Percentiles rank a stretch among this genome's conserved stretches.
Conservation (phyloP, 2,113 vertebrate genomes). For the Rhodinocichla rosea region DNA sequence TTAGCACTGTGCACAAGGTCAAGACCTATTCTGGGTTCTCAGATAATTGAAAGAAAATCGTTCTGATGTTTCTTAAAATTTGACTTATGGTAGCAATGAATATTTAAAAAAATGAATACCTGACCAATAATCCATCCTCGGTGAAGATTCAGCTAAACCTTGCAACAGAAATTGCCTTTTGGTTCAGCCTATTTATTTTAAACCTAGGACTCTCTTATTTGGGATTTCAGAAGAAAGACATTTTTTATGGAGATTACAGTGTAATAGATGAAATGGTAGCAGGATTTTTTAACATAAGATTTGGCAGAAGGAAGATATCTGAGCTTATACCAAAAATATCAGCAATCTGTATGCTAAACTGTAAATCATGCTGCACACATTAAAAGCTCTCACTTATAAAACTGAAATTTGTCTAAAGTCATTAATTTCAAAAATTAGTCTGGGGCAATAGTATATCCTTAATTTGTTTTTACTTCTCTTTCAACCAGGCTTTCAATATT, state of each 20-base stretch:
- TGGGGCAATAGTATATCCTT: not conserved
- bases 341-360: not conserved
- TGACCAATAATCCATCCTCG: slow-evolving; percentile 34
- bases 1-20: not conserved
- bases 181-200: slow-evolving; percentile 52
- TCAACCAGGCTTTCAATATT: not conserved
- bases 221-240: slow-evolving; percentile 26
- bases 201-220: slow-evolving; percentile 39
- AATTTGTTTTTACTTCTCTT: not conserved
- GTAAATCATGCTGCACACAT: not conserved
- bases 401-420: not conserved
- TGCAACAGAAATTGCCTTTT: slow-evolving; percentile 45
- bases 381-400: not conserved
- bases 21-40: not conserved
- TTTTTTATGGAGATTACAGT: slow-evolving; percentile 42
- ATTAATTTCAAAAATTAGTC: slow-evolving; percentile 1
- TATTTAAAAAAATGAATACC: slow-evolving; percentile 13
- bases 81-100: slow-evolving; percentile 2
- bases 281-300: slow-evolving; percentile 37
- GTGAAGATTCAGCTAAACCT: slow-evolving; percentile 22
- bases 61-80: slow-evolving; percentile 22
- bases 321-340: not conserved
- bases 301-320: slow-evolving; percentile 18
- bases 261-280: slow-evolving; percentile 24
- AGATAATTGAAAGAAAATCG: not conserved